A percentile compares a stretch with the other conserved stretches of the same genome.
phyloP scores from a whole-genome alignment of 2,797 vertebrate species.

The Ctenochaetus hawaiiensis region DNA sequence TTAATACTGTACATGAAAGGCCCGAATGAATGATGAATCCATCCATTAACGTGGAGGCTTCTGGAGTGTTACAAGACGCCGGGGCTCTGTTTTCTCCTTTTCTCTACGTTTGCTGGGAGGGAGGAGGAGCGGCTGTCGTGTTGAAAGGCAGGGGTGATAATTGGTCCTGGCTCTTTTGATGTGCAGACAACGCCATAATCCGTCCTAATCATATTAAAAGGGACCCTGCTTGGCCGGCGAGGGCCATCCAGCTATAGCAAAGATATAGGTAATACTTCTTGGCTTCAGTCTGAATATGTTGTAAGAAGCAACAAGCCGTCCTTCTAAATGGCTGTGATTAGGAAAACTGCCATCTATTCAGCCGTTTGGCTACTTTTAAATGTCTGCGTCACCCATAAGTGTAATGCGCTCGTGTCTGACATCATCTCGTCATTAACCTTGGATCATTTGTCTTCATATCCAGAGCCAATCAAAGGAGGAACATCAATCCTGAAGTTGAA shows the following conservation, averaged over 20 bases:
- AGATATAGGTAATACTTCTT: constrained; percentile 66
- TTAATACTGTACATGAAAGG: constrained; percentile 74
- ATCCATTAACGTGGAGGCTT: constrained; percentile 62
- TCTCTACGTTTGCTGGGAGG: constrained; percentile 42
- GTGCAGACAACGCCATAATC: constrained; percentile 83
- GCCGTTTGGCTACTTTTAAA: constrained; percentile 6
- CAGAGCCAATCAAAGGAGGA: constrained; percentile 21
- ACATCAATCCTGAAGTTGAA: constrained; percentile 28
- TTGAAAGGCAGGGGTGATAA: constrained; percentile 85
- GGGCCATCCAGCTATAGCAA: constrained; percentile 58
- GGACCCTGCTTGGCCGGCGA: constrained; percentile 71
- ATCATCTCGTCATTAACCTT: constrained; percentile 7
- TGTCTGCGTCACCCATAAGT: constrained; percentile 17
- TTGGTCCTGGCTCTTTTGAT: constrained; percentile 86
- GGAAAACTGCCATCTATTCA: constrained; percentile 27
- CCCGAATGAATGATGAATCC: constrained; percentile 68
- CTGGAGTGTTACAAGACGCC: constrained; percentile 58
- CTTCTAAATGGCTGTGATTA: constrained; percentile 38
- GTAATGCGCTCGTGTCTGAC: constrained; percentile 23
- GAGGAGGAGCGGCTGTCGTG: constrained; percentile 54
- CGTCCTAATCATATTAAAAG: constrained; percentile 85
- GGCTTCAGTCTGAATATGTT: constrained; percentile 20
- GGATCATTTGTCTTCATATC: constrained; percentile 27
- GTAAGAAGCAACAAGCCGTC: constrained; percentile 39
- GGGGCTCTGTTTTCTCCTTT: constrained; percentile 51